phyloP scores from a whole-genome alignment of 2,113 vertebrate genomes.

The Cynopterus brachyotis region DNA sequence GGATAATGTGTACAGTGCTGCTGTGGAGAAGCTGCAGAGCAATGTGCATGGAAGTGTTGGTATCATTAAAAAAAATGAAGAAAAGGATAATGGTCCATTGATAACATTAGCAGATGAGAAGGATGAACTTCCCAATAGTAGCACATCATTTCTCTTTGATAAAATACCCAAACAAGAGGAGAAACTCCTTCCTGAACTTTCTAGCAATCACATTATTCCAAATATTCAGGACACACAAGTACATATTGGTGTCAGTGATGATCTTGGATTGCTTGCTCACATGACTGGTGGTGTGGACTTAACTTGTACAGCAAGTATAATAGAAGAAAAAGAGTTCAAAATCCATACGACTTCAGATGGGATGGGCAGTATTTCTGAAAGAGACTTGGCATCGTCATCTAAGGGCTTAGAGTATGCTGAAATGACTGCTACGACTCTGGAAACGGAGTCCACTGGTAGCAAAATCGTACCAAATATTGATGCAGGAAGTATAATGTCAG shows the following conservation, averaged over 20 bases:
- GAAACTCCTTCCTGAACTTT: constrained; percentile 90
- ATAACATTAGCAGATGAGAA: constrained; percentile 98
- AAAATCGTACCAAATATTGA: constrained; percentile 85
- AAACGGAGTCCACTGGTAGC: constrained; percentile 82
- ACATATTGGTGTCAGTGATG: constrained; percentile 88
- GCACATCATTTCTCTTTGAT: constrained; percentile 88
- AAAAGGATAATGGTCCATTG: constrained; percentile 94
- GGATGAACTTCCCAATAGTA: constrained; percentile 93
- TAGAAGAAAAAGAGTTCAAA: constrained; percentile 93
- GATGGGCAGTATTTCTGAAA: constrained; percentile 84
- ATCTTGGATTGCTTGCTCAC: constrained; percentile 90
- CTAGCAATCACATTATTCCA: constrained; percentile 88
- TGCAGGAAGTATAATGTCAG: constrained; percentile 86
- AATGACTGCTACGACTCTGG: constrained; percentile 82
- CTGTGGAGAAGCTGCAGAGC: constrained; percentile 96
- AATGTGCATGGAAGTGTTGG: constrained; percentile 88
- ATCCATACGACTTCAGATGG: constrained; percentile 89
- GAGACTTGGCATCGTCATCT: constrained; percentile 82
- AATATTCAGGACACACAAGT: constrained; percentile 87
- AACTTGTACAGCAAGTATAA: constrained; percentile 85
- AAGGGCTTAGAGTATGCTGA: constrained; percentile 85
- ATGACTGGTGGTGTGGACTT: constrained; percentile 90
- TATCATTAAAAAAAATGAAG: constrained; percentile 90
- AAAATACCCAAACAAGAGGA: constrained; percentile 88
- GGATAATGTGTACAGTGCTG: constrained; percentile 96